Percentiles rank a stretch among this genome's conserved stretches.
Evolutionary conservation across 2,113 vertebrate species (phyloP).

Genomic region (Suricata suricatta): DNA sequence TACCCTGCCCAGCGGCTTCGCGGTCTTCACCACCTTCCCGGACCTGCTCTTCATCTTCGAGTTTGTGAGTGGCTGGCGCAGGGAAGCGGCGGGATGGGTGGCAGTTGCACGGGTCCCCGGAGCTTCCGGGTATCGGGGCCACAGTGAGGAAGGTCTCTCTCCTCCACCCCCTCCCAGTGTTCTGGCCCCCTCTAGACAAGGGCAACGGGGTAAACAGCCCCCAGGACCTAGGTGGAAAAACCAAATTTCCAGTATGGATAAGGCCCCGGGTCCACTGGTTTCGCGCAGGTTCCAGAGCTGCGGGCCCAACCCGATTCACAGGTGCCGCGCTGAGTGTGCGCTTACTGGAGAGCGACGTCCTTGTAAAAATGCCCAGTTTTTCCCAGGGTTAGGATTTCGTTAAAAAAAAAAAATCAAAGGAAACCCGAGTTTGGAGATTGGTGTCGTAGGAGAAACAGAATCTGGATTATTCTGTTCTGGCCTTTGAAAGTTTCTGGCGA

Average conservation of each 20-base stretch:
- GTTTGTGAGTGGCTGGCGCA: constrained; percentile 76
- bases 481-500: not conserved
- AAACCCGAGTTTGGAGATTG: not conserved
- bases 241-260: not conserved
- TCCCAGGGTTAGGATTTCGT: not conserved
- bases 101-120: not conserved
- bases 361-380: not conserved
- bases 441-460: not conserved
- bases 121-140: rapidly evolving
- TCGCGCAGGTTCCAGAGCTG: not conserved
- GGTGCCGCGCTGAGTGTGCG: rapidly evolving
- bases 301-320: not conserved
- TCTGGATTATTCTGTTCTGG: not conserved
- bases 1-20: constrained; percentile 75
- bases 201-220: not conserved
- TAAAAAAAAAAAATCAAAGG: not conserved
- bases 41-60: constrained; percentile 78
- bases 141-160: not conserved
- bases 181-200: not conserved
- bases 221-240: not conserved
- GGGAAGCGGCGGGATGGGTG: not conserved
- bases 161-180: no score
- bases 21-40: constrained; percentile 73
- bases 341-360: not conserved
- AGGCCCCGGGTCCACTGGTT: not conserved